A percentile compares a stretch with the other conserved stretches of the same genome.
These are phyloP conservation scores for Pseudorhombus dupliciocellatus DNA, from an alignment of 2,113 vertebrate genomes.

Conservation along the genomic window DNA sequence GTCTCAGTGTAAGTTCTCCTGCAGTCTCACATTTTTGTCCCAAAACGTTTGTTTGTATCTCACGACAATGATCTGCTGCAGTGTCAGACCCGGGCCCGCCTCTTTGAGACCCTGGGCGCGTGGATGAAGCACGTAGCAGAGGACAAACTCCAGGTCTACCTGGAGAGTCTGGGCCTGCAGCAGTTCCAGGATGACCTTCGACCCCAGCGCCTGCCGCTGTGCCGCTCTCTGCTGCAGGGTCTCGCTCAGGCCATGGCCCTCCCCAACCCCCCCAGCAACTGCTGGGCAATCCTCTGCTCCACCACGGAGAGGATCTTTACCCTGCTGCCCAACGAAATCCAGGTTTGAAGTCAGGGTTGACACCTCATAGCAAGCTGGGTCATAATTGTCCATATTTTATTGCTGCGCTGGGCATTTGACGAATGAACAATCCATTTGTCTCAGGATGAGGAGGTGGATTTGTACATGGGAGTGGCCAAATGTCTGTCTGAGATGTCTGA, in stretches of 20 bases:
- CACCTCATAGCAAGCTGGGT: neutral
- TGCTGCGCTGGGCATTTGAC: too few relatives aligned
- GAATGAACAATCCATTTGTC: constrained; percentile 21
- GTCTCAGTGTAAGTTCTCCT: constrained; percentile 86
- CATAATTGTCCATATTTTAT: too few relatives aligned
- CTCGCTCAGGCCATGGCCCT: constrained; percentile 88
- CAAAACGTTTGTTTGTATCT: too few relatives aligned
- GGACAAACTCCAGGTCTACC: constrained; percentile 88
- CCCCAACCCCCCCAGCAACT: constrained; percentile 84
- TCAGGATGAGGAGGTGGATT: constrained; percentile 83
- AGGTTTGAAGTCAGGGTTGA: constrained; percentile 71
- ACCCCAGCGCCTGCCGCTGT: constrained; percentile 66
- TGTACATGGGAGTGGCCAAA: constrained; percentile 84
- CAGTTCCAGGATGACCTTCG: constrained; percentile 78
- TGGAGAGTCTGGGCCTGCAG: constrained; percentile 84
- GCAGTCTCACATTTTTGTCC: neutral
- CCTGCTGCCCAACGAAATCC: constrained; percentile 87
- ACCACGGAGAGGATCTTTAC: constrained; percentile 86
- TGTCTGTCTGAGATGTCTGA: constrained; percentile 93
- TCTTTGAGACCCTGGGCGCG: constrained; percentile 80
- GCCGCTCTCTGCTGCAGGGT: constrained; percentile 83
- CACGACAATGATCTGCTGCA: too few relatives aligned
- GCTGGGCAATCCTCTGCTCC: constrained; percentile 87
- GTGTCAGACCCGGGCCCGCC: constrained; percentile 82
- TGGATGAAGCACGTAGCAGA: constrained; percentile 94